phyloP scores from a whole-genome alignment of 2,797 vertebrate species.

The Diglossa cyanea region DNA sequence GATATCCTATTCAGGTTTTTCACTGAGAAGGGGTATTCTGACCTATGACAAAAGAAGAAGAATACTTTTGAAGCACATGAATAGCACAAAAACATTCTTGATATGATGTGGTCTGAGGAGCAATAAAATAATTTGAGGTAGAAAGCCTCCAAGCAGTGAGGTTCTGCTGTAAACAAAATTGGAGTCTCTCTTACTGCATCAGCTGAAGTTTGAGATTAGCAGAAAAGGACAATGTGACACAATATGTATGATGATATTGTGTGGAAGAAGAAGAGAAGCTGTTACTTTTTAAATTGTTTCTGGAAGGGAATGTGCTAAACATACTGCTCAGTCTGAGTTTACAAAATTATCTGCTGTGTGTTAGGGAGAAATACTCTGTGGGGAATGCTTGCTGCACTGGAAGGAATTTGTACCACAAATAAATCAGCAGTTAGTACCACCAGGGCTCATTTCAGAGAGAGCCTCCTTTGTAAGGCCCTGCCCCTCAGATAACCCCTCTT shows the following conservation, averaged over 20 bases:
- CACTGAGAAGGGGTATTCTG: neutral
- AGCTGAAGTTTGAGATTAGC: neutral
- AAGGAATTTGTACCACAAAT: neutral
- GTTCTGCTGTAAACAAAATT: neutral
- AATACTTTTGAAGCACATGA: neutral
- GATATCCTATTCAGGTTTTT: neutral
- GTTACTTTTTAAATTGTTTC: neutral
- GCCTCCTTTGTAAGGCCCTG: neutral
- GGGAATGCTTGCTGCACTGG: neutral
- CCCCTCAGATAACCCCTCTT: neutral
- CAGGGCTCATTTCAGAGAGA: neutral
- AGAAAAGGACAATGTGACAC: neutral
- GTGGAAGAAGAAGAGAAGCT: neutral
- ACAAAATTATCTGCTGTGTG: neutral
- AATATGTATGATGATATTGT: neutral
- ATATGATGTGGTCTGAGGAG: neutral
- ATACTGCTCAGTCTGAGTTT: neutral
- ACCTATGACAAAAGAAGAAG: neutral
- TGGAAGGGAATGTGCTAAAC: neutral
- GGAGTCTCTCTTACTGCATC: neutral
- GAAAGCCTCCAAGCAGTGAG: neutral
- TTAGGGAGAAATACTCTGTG: neutral
- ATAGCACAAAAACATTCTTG: neutral
- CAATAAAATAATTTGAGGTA: neutral
- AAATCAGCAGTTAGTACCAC: neutral